Evolutionary conservation across 2,888 invertebrate genomes (phyloP).

Genomic region (Drosophila macrospina): DNA sequence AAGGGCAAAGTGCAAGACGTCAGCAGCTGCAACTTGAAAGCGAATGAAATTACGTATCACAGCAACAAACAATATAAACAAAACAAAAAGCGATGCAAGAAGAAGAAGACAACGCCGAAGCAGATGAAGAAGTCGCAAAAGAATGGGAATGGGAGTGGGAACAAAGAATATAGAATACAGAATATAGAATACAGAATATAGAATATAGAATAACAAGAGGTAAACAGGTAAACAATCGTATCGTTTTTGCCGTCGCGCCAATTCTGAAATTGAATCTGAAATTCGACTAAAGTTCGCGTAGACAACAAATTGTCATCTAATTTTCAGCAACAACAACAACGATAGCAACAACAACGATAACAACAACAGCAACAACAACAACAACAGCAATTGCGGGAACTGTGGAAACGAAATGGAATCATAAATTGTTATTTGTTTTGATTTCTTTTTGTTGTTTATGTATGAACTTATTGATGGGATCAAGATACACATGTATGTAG

Average conservation of each 20-base stretch:
- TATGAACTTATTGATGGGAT: slow-evolving; percentile 4
- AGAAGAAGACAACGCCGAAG: not conserved
- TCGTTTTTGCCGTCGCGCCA: slow-evolving; percentile 18
- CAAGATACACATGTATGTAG: not conserved
- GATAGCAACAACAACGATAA: too few species aligned
- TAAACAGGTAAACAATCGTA: slow-evolving; percentile 21
- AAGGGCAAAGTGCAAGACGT: slow-evolving; percentile 49
- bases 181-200: not conserved
- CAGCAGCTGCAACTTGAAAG: slow-evolving; percentile 34
- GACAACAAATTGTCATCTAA: slow-evolving; percentile 20
- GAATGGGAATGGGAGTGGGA: not conserved
- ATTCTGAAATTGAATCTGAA: slow-evolving; percentile 16
- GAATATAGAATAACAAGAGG: slow-evolving; percentile 9
- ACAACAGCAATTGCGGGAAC: not conserved
- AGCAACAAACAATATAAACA: slow-evolving; percentile 35
- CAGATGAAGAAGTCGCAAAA: not conserved
- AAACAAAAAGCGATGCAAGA: slow-evolving; percentile 10
- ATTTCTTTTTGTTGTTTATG: not conserved
- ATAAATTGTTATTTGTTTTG: slow-evolving; percentile 14
- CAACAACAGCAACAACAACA: not conserved
- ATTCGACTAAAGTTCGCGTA: not conserved
- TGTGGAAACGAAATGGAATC: slow-evolving; percentile 5
- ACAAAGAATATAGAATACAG: not conserved
- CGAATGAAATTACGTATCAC: slow-evolving; percentile 44
- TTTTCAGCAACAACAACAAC: not conserved